Base-by-base conservation (phyloP, 2,113 vertebrate species). In the Oriolus oriolus region DNA sequence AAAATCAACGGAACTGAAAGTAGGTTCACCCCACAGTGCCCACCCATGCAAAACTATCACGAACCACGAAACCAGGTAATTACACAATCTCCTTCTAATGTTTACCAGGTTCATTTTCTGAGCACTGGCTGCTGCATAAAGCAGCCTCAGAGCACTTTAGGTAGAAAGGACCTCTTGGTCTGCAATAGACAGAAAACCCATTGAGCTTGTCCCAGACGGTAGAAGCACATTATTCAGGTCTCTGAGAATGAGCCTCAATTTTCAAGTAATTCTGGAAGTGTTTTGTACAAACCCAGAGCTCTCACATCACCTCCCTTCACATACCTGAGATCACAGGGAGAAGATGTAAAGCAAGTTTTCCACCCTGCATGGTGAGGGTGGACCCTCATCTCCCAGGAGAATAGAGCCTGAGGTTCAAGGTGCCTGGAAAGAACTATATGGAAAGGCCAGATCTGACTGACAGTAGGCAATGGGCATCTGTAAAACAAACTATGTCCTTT, bases 21-120 rank as follows among this genome's bases (percentile, higher is more conserved):
- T 65, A 83, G 49, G 63, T 74, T 96, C 71, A 77, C 53, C 68
- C 69, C 87, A 61, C 79, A 80, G 28, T 73, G 82, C 66, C 88
- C 92, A 95, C 85, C 90, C 79, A 45, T 95, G 85, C 54, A 86
- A 83, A 97, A 61, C 42, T 90, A 15, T 13, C 37, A 44, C 0
- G 6, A 92, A 93, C 92, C 92, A 88, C 94, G 94, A 93, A 94
- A 44, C 53, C 85, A 93, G 75, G 30, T 56, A 88, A 69, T 92
- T 88, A 39, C 57, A 93, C 65, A 79, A 52, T 19, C 77, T 84
- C 27, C 49, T 84, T 81, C 70, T 79, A 30, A 17, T 53, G 33
- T 68, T 89, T 85, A 79, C 35, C 41, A 21, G 20, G 41, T 54
- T 93, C 16, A 7, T 68, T 33, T 88, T 65, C 59, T 2, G 7